phyloP scores from a whole-genome alignment of 2,113 vertebrate genomes.

The Apodemus sylvaticus region DNA sequence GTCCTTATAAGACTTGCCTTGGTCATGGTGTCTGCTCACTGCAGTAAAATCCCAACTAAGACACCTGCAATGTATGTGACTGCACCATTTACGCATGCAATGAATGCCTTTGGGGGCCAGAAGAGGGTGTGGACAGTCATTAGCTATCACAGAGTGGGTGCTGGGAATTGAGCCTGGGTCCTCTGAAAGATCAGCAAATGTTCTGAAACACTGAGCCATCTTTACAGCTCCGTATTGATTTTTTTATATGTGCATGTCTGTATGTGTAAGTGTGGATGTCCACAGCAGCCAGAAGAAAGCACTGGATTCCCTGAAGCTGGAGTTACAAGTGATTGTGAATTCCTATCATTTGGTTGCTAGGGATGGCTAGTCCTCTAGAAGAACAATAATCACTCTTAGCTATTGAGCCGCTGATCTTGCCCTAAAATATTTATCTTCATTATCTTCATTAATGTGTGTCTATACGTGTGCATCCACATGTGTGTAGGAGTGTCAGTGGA shows the following conservation, averaged over 20 bases:
- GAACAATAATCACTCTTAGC: background rate
- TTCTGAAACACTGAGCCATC: background rate
- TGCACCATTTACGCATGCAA: background rate
- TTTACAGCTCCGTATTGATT: background rate
- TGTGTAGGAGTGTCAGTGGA: background rate
- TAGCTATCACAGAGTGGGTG: background rate
- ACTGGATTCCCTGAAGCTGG: background rate
- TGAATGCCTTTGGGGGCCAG: background rate
- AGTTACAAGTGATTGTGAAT: background rate
- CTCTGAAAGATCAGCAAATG: background rate
- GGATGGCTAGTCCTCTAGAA: background rate
- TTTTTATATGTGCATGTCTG: background rate
- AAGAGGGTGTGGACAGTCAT: background rate
- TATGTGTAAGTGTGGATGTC: background rate
- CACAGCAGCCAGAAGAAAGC: background rate
- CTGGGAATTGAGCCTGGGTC: background rate
- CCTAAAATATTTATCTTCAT: background rate
- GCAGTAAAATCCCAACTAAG: too few species aligned
- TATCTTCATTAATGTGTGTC: background rate
- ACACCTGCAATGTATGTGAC: background rate
- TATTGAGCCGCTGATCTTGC: too few species aligned
- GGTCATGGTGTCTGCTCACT: too few species aligned
- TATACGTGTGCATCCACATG: background rate
- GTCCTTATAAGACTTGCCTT: too few species aligned
- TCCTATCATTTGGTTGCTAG: background rate